These are phyloP conservation scores for Mantis religiosa DNA, from an alignment of 2,888 invertebrate species.

Conservation along the genomic window DNA sequence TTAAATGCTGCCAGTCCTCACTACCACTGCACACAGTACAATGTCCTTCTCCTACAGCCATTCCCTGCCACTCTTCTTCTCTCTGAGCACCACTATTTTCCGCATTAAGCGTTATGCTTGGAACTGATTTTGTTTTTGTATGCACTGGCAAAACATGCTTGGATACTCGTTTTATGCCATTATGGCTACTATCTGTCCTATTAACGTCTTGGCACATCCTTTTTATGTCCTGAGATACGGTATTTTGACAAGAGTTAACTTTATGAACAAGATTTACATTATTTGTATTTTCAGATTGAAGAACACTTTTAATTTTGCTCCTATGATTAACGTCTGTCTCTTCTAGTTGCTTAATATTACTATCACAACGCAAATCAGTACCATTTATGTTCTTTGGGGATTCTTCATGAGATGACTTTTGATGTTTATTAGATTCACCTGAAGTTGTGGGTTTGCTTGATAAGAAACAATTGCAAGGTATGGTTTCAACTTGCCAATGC, in stretches of 20 bases:
- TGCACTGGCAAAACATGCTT: not conserved
- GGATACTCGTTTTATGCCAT: not conserved
- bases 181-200: not conserved
- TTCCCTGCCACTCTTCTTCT: constrained; percentile 42
- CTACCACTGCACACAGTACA: constrained; percentile 37
- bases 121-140: not conserved
- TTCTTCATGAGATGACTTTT: not conserved
- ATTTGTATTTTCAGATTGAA: not conserved
- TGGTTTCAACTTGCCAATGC: constrained; percentile 10
- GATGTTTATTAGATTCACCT: not conserved
- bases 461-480: constrained; percentile 16
- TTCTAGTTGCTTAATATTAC: not conserved
- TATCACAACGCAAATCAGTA: not conserved
- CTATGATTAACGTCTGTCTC: not conserved
- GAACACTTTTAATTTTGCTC: not conserved
- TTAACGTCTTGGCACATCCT: not conserved
- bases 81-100: not conserved
- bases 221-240: not conserved
- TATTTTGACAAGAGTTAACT: not conserved
- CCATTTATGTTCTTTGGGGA: not conserved
- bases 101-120: not conserved
- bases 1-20: constrained; percentile 40
- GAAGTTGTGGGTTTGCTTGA: not conserved
- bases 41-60: constrained; percentile 40
- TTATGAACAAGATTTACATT: not conserved